Evolutionary conservation across 2,888 invertebrate species (phyloP), one percentile per base, ranked within the genome.

Genomic region (Campaea margaritaria): DNA sequence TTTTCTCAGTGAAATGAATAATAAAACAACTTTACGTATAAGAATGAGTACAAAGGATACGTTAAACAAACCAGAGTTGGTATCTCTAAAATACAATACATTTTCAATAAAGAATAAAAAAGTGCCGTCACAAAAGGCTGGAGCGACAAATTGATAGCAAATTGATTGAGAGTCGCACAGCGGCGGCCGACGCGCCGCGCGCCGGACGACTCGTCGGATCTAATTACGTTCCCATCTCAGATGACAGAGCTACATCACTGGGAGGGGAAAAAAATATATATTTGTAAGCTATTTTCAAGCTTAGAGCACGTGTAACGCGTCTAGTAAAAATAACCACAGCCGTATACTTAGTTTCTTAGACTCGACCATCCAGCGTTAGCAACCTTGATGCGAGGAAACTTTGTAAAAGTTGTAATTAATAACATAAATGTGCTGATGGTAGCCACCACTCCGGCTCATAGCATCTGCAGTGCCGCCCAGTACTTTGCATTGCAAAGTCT

Each of bases 181-280:
- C 68, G 68, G 59, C 64, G 61, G 58, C 62, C 66, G 64, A 49
- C 50, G 38, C 65, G 64, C 46, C 16, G 51, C 50, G 38, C 65
- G 64, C 46, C 16, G 16, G 42, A 46, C 44, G 31, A 60, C 46
- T 54, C 53, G 64, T 55, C 68, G 13, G 69, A 82, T 82, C 71
- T 79, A 81, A 83, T 83, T 82, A 81, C 72, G 62, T 67, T 65
- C 65, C 72, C 79, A 79, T 78, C 74, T 75, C 69, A 54, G 51
- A 54, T 60, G 59, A 50, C 59, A 55, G 50, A 45, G 59, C 46
- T 45, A 36, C 50, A 46, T 46, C 50, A 36, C 28, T 21, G 13
- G 21, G 36, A 56, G 58, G 14, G 43, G 52, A 13, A 41, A 43
- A 51, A 44, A 49, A 34, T 53, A 34, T 48, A 14, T 31, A 54